Evolutionary conservation across 2,797 vertebrate species (phyloP), one percentile per base, ranked within the genome.

Genomic region (Alcedo atthis): DNA sequence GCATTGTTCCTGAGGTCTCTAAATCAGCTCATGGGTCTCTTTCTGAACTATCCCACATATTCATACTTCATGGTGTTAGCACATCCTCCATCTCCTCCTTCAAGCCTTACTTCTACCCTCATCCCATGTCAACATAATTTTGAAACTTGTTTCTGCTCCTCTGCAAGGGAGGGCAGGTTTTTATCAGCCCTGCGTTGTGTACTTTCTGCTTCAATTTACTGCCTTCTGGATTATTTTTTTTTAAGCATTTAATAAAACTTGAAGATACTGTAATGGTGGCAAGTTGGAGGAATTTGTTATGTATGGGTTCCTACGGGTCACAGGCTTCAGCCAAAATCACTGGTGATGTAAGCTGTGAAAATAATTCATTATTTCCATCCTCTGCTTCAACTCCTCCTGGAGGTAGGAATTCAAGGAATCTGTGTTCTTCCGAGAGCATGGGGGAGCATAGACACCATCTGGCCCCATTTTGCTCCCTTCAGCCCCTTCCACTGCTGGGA

Each of bases 221-320:
- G 59, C 32, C 30, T 61, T 33, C 66, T 90, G 69, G 63, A 91
- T 90, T 80, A 25, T 48, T 33, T 78, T 85, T 87, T 95, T 15
- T 77, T 95, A 96, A 95, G 88, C 96, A 94, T 96, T 96, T 94
- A 97, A 97, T 97, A 97, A 97, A 97, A 87, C 49, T 93, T 91
- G 73, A 96, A 9, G 49, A 89, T 77, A 77, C 70, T 94, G 76
- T 92, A 92, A 89, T 4, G 2, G 25, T 61, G 58, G 54, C 54
- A 81, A 10, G 40, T 89, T 28, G 61, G 92, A 80, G 74, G 40
- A 26, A 74, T 92, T 90, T 89, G 40, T 84, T 96, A 8, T 42
- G 9, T 16, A 33, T 48, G 20, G 58, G 9, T 45, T 53, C 17
- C 24, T 81, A 58, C 42, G 70, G 83, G 4, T 54, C 68, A 63